Conservation (phyloP, 2,797 vertebrate genomes). For the Amazonetta brasiliensis region DNA sequence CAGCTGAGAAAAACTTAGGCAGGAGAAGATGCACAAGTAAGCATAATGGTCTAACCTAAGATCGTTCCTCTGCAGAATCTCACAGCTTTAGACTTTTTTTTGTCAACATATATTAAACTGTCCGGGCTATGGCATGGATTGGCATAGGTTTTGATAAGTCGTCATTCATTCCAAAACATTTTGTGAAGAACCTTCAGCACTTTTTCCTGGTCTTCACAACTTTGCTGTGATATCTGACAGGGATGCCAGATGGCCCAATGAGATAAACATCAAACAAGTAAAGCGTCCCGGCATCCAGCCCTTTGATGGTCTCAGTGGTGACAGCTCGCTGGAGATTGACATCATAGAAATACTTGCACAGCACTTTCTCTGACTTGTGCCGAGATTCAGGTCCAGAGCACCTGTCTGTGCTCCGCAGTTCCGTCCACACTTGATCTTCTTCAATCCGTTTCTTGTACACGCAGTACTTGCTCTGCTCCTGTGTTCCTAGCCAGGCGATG, state of each 20-base stretch:
- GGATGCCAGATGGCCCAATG: conserved; percentile 89
- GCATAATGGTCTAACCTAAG: neutral
- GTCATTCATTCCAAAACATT: neutral
- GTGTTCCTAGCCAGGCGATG: conserved; percentile 92
- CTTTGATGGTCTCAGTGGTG: conserved; percentile 87
- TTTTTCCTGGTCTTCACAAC: conserved; percentile 89
- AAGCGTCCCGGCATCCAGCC: conserved; percentile 83
- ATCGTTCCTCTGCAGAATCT: neutral
- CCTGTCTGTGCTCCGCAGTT: conserved; percentile 66
- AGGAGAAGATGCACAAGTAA: neutral
- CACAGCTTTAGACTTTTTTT: neutral
- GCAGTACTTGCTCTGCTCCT: conserved; percentile 90
- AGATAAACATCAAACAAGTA: conserved; percentile 93
- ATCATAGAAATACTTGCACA: conserved; percentile 92
- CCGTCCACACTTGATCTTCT: conserved; percentile 69
- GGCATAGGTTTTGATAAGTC: neutral
- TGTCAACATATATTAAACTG: neutral
- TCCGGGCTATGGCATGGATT: neutral
- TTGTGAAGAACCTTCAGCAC: conserved; percentile 78
- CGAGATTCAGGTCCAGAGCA: conserved; percentile 89
- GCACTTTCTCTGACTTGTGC: conserved; percentile 86
- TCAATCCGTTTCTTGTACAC: conserved; percentile 85
- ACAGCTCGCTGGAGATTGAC: conserved; percentile 87
- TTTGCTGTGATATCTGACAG: conserved; percentile 90
- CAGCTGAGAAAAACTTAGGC: neutral